phyloP scores from a whole-genome alignment of 2,113 vertebrate species.

The Aptenodytes forsteri region DNA sequence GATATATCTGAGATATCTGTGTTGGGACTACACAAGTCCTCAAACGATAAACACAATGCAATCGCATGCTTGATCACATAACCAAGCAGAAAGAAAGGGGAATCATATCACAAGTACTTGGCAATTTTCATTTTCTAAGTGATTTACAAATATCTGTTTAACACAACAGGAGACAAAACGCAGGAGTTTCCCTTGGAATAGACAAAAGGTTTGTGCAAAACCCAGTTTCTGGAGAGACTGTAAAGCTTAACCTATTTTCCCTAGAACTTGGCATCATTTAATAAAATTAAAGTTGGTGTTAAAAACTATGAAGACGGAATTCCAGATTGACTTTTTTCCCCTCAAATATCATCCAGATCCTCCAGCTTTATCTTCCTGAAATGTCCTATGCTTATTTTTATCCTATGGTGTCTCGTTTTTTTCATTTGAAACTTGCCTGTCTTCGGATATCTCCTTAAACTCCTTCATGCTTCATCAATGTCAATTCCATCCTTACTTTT shows the following conservation, averaged over 20 bases:
- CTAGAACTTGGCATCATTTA: background rate
- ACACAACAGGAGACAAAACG: background rate
- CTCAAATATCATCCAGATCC: background rate
- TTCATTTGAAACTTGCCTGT: background rate
- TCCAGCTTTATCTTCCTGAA: background rate
- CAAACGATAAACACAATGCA: background rate
- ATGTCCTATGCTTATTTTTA: background rate
- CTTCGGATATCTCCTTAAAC: background rate
- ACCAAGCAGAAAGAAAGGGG: background rate
- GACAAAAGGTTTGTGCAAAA: background rate
- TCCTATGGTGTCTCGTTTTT: background rate
- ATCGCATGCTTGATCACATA: background rate
- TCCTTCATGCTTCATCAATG: background rate
- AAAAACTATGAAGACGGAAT: background rate
- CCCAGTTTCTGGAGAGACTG: background rate
- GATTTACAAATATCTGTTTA: background rate
- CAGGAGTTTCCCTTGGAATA: background rate
- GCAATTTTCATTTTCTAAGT: background rate
- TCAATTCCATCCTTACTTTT: background rate
- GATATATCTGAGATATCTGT: background rate
- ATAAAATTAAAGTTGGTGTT: background rate
- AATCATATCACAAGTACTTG: background rate
- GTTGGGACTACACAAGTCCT: background rate
- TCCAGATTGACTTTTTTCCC: background rate
- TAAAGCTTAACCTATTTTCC: background rate